Percentiles rank a stretch among this genome's conserved stretches.
Conservation (phyloP, 1,140 invertebrate species). For the Copidosoma floridanum region DNA sequence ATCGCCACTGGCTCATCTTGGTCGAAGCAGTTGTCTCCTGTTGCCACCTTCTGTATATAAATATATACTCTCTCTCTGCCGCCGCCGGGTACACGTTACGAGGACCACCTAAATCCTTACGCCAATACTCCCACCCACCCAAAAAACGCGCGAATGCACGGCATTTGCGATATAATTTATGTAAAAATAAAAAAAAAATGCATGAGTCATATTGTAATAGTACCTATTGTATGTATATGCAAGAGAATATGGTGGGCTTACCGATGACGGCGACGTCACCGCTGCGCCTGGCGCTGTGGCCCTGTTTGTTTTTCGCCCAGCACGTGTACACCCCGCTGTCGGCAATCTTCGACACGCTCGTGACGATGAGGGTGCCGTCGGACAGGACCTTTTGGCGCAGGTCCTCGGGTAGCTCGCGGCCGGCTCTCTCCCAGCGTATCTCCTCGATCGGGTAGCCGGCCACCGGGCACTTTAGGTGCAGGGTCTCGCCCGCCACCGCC, state of each 20-base stretch:
- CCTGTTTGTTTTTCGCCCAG: constrained; percentile 71
- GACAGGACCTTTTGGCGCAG: constrained; percentile 74
- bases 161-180: too few species aligned
- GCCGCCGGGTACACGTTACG: too few species aligned
- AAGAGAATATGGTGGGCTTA: constrained; percentile 49
- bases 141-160: too few species aligned
- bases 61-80: too few species aligned
- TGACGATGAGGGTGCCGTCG: constrained; percentile 72
- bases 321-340: constrained; percentile 80
- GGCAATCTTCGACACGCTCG: constrained; percentile 70
- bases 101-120: too few species aligned
- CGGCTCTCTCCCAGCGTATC: constrained; percentile 78
- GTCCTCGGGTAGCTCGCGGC: constrained; percentile 75
- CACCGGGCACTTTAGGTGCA: constrained; percentile 80
- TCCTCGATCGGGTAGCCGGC: constrained; percentile 82
- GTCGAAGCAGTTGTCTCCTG: too few species aligned
- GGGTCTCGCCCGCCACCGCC: constrained; percentile 76
- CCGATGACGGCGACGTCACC: constrained; percentile 75
- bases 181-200: too few species aligned
- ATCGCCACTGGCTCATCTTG: too few species aligned
- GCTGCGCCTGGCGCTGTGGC: constrained; percentile 68
- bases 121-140: too few species aligned
- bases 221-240: too few species aligned
- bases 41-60: too few species aligned
- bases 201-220: too few species aligned